These are phyloP conservation scores for Catamblyrhynchus diadema DNA, from an alignment of 2,797 vertebrate genomes.

Conservation along the genomic window DNA sequence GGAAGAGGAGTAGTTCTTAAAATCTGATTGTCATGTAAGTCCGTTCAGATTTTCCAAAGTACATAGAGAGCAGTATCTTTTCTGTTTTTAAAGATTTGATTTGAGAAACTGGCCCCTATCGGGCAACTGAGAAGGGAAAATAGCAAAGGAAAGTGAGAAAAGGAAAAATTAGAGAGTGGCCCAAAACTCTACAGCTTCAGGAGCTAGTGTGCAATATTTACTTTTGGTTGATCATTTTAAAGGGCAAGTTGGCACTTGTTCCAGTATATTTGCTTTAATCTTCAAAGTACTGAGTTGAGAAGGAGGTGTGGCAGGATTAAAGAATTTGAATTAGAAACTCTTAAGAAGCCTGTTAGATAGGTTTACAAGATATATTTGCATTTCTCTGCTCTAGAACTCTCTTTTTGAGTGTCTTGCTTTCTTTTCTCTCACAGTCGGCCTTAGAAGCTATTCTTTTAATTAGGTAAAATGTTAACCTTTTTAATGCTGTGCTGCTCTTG, in stretches of 20 bases:
- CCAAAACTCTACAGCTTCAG: neutral
- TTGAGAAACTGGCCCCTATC: neutral
- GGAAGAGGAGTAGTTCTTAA: neutral
- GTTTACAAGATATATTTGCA: neutral
- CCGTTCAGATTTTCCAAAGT: neutral
- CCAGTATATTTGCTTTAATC: neutral
- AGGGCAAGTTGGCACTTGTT: neutral
- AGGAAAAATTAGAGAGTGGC: neutral
- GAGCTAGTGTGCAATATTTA: neutral
- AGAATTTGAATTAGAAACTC: conserved; percentile 6
- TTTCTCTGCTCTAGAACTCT: neutral
- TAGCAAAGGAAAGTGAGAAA: neutral
- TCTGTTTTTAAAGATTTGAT: neutral
- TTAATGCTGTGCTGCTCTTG: neutral
- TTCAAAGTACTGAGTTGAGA: neutral
- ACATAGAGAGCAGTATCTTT: neutral
- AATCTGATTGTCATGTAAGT: neutral
- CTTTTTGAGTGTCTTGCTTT: neutral
- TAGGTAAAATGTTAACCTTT: neutral
- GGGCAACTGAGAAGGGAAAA: neutral
- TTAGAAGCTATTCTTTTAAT: neutral
- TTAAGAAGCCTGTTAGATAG: neutral
- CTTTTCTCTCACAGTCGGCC: neutral
- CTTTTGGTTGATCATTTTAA: neutral
- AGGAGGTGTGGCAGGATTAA: neutral